Percentiles rank a stretch among this genome's conserved stretches.
Conservation (phyloP, 37 sponge, comb jelly and placozoan genomes). For the Oopsacas minuta region DNA sequence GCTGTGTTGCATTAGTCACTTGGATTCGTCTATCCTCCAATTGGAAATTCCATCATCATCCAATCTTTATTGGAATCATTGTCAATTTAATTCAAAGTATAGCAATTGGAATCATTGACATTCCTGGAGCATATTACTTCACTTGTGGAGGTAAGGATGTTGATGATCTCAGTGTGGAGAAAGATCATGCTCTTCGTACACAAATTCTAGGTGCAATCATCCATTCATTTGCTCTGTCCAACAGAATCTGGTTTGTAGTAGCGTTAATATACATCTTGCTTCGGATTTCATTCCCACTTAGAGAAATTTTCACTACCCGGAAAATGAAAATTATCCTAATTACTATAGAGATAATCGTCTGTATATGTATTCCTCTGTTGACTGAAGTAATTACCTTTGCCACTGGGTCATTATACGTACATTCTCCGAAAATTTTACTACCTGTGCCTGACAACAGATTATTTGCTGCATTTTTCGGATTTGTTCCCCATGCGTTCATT, state of each 20-base stretch:
- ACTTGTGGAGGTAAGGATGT: background rate
- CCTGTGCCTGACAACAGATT: background rate
- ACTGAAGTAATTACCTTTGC: background rate
- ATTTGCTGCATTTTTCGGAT: background rate
- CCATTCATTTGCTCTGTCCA: background rate
- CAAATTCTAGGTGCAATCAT: slow-evolving; percentile 10
- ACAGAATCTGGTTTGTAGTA: background rate
- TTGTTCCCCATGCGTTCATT: background rate
- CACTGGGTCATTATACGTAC: background rate
- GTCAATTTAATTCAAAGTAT: background rate
- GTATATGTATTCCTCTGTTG: background rate
- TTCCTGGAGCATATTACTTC: background rate
- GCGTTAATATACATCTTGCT: background rate
- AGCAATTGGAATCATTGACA: background rate
- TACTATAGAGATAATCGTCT: background rate
- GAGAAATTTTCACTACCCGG: background rate
- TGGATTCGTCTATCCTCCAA: background rate
- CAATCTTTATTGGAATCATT: background rate
- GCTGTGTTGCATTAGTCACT: background rate
- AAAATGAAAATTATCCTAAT: background rate
- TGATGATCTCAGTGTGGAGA: background rate
- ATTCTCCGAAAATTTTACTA: background rate
- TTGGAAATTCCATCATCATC: background rate
- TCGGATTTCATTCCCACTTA: background rate
- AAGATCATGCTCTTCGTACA: background rate